These are phyloP conservation scores for Campopleginae sp. DNA, from an alignment of 2,888 invertebrate genomes.

Conservation along the genomic window DNA sequence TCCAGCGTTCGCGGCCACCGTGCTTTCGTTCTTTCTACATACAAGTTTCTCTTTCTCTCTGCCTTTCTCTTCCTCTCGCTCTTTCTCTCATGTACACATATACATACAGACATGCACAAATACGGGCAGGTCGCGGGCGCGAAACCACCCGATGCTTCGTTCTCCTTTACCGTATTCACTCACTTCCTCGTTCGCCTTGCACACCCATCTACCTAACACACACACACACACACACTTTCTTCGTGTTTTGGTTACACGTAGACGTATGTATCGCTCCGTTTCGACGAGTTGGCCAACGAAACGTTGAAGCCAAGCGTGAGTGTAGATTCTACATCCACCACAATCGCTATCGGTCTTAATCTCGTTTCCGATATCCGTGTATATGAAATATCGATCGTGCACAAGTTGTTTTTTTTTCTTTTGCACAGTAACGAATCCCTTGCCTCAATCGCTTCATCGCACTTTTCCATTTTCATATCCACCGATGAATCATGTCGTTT, in stretches of 20 bases:
- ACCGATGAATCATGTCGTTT: neutral
- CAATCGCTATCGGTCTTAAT: slow-evolving; percentile 42
- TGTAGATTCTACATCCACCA: slow-evolving; percentile 9
- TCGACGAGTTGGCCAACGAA: neutral
- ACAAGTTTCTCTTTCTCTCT: neutral
- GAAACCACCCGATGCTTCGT: slow-evolving; percentile 39
- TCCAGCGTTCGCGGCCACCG: slow-evolving; percentile 76
- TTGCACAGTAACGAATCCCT: slow-evolving; percentile 6
- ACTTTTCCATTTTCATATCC: neutral
- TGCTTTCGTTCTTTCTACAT: slow-evolving; percentile 63
- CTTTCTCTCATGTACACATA: neutral
- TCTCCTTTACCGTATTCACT: slow-evolving; percentile 60
- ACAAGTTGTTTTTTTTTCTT: slow-evolving; percentile 4
- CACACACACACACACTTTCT: slow-evolving; percentile 11
- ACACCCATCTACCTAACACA: neutral
- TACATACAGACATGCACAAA: neutral
- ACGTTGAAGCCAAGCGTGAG: slow-evolving; percentile 20
- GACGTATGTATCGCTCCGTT: neutral
- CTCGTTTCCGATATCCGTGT: neutral
- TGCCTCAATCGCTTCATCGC: slow-evolving; percentile 12
- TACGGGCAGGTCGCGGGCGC: neutral
- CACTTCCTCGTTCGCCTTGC: slow-evolving; percentile 55
- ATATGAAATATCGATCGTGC: slow-evolving; percentile 12
- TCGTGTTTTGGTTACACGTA: neutral
- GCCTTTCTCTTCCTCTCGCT: neutral